Percentiles rank a stretch among this genome's conserved stretches.
Evolutionary conservation across 1,140 invertebrate species (phyloP).

Genomic region (Latrodectus geometricus): DNA sequence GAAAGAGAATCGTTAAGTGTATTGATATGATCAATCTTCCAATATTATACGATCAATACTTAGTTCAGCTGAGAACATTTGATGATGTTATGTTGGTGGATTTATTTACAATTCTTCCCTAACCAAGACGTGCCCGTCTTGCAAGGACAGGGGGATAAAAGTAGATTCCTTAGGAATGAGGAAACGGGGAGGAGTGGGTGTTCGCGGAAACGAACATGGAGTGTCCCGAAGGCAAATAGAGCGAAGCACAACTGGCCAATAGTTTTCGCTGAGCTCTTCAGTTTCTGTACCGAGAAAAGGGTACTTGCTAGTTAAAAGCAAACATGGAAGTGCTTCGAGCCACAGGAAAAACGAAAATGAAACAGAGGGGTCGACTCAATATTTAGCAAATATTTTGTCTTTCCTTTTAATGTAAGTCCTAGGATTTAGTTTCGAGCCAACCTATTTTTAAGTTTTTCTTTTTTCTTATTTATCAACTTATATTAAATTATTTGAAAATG

Average conservation of each 20-base stretch:
- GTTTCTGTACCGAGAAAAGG: constrained; percentile 17
- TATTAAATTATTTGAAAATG: no score
- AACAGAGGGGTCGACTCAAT: background rate
- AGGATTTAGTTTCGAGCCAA: no score
- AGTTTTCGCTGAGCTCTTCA: constrained; percentile 59
- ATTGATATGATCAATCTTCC: background rate
- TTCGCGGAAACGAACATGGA: constrained; percentile 13
- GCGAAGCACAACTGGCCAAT: constrained; percentile 49
- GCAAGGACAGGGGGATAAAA: constrained; percentile 28
- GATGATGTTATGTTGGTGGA: background rate
- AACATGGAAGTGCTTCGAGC: constrained; percentile 32
- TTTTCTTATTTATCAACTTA: no score
- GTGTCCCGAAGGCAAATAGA: constrained; percentile 47
- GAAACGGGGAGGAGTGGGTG: background rate
- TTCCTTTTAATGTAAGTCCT: no score
- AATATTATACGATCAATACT: background rate
- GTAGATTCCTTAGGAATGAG: background rate
- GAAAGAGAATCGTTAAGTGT: background rate
- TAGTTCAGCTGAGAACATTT: background rate
- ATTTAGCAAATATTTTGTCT: background rate
- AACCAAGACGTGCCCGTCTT: background rate
- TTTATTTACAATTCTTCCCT: background rate
- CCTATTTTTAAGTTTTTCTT: no score
- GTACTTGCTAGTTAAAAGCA: constrained; percentile 54
- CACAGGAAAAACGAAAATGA: constrained; percentile 21